Evolutionary conservation across 2,888 invertebrate species (phyloP), one percentile per base, ranked within the genome.

Genomic region (Notodonta dromedarius): DNA sequence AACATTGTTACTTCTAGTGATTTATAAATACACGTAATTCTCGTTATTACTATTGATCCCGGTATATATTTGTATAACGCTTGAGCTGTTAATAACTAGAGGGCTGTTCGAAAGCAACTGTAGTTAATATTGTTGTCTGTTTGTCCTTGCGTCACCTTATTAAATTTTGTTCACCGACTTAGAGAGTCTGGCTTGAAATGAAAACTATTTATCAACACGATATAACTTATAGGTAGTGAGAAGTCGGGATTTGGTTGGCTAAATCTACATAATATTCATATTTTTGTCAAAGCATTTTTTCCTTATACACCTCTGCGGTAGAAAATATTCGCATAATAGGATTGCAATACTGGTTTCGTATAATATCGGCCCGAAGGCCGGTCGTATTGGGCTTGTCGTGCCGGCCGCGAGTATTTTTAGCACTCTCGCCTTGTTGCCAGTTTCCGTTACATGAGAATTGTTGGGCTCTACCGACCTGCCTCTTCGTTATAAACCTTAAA

Each of bases 391-490:
- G 61, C 56, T 46, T 72, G 71, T 71, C 74, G 77, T 77, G 80
- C 72, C 71, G 74, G 65, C 68, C 74, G 65, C 2, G 59, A 58
- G 70, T 84, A 84, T 83, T 79, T 82, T 79, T 83, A 84, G 76
- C 62, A 46, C 59, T 67, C 69, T 65, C 67, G 60, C 59, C 72
- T 71, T 60, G 70, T 75, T 71, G 75, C 69, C 71, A 63, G 70
- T 70, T 62, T 54, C 67, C 59, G 68, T 65, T 67, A 70, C 71
- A 67, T 63, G 69, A 76, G 67, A 67, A 50, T 13, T 54, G 54
- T n/a, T 39, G 39, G 54, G 14, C 52, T 52, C 3, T 52, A 24
- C 32, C 52, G 32, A 32, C 32, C 32, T 32, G 32, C 32, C 13
- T 9, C 32, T 50, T 50, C n/a, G 50, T 50, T 50, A 50, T 16